phyloP scores from a whole-genome alignment of 2,888 invertebrate species.

The Tribolium freemani region DNA sequence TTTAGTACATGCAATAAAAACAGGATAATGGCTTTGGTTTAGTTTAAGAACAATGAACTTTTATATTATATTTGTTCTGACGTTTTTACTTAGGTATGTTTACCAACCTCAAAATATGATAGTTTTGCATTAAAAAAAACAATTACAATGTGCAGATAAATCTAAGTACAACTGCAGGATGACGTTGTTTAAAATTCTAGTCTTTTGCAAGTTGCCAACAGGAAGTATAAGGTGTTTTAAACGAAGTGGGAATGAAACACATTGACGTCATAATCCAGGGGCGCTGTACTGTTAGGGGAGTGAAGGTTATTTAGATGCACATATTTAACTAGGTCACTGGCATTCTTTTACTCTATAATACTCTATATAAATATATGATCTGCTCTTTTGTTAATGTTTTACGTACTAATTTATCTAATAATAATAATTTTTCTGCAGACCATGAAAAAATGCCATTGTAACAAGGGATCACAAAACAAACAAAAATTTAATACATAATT shows the following conservation, averaged over 20 bases:
- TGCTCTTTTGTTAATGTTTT: background rate
- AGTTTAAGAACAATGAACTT: background rate
- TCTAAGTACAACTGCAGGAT: background rate
- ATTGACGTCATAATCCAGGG: conserved; percentile 7
- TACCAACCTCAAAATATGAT: background rate
- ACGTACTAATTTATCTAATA: too few species aligned
- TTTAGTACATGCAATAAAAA: too few species aligned
- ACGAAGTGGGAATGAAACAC: background rate
- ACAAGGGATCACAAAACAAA: too few species aligned
- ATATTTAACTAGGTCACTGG: background rate
- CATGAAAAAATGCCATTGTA: too few species aligned
- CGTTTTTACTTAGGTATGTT: background rate
- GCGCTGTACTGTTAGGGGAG: conserved; percentile 7
- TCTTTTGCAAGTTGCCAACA: background rate
- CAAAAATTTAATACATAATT: too few species aligned
- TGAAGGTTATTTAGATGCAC: background rate
- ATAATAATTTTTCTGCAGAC: too few species aligned
- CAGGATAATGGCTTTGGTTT: background rate
- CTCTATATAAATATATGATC: background rate
- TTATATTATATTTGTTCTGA: background rate
- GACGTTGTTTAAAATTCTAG: background rate
- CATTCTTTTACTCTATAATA: background rate
- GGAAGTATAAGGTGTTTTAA: background rate
- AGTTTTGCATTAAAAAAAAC: background rate
- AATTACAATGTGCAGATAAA: background rate